Percentiles rank a stretch among this genome's conserved stretches.
Evolutionary conservation across 2,888 invertebrate genomes (phyloP).

Genomic region (Plebejus anna): DNA sequence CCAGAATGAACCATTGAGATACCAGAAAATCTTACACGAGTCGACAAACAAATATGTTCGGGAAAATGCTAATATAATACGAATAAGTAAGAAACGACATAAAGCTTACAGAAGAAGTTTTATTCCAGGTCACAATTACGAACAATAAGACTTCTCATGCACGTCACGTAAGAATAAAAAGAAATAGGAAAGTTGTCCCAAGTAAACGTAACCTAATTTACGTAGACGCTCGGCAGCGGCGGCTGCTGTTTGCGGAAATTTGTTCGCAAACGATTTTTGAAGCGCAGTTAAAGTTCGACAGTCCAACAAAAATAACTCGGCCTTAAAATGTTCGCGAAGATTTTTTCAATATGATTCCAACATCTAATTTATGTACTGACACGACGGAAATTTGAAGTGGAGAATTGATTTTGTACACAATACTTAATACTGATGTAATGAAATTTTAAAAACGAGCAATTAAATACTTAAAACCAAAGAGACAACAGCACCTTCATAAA

Average conservation of each 20-base stretch:
- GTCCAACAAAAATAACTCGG: slow-evolving; percentile 52
- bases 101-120: slow-evolving; percentile 12
- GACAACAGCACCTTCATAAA: neutral
- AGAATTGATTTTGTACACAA: neutral
- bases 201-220: slow-evolving; percentile 65
- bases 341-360: slow-evolving; percentile 9
- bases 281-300: slow-evolving; percentile 46
- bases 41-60: neutral
- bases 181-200: slow-evolving; percentile 40
- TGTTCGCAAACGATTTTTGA: slow-evolving; percentile 60
- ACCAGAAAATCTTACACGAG: neutral
- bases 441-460: too few relatives aligned
- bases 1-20: neutral
- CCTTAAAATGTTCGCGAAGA: slow-evolving; percentile 20
- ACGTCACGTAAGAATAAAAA: slow-evolving; percentile 34
- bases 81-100: neutral
- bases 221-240: slow-evolving; percentile 55
- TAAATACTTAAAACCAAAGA: neutral
- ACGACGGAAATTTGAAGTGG: neutral
- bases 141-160: slow-evolving; percentile 24
- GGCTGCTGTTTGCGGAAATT: slow-evolving; percentile 57
- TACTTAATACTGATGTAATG: neutral
- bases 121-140: slow-evolving; percentile 23
- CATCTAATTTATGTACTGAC: slow-evolving; percentile 7
- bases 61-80: neutral